Evolutionary conservation across 2,888 invertebrate species (phyloP), one percentile per base, ranked within the genome.

Genomic region (Acanthosepion lycidas): DNA sequence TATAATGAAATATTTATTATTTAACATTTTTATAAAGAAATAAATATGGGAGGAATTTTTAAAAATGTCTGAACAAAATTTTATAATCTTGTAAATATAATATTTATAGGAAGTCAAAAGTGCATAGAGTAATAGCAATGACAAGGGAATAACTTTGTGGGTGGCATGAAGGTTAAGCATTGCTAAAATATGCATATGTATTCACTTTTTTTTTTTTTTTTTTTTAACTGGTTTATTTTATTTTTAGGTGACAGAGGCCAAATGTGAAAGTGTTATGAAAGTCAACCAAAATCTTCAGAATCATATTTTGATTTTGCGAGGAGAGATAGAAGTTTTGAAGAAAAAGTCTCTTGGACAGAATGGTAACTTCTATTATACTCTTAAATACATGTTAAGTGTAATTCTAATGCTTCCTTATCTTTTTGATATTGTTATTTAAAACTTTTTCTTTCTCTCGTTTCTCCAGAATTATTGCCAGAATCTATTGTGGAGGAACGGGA

Each of bases 241-340:
- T 42, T 42, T 95, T 8, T 95, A 97, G 97, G 96, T 96, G 94
- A 95, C 96, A 6, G 96, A 96, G 91, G 96, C 96, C 51, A 96
- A 96, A 93, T 96, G 96, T 95, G 92, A 95, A 51, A 95, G 95
- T 26, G 95, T 96, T n/a, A 59, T 96, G 48, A 95, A 96, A 53
- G 95, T 96, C n/a, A 96, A 96, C 95, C 96, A 96, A 94, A 95
- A 96, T n/a, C 94, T 96, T 18, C 96, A 96, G 94, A 95, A 95
- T 0, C 96, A 96, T 23, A 95, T 96, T 15, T 95, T 97, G 92
- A 95, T 96, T 55, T 95, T 96, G 15, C 96, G 96, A 51, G 95
- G 96, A 93, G 96, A 96, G 91, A 94, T 96, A 26, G 96, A 96
- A 94, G 95, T 96, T 92, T 94, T 96, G 48, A 91, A 94, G 64